Evolutionary conservation across 2,797 vertebrate species (phyloP), one percentile per base, ranked within the genome.

Genomic region (Fringilla coelebs): DNA sequence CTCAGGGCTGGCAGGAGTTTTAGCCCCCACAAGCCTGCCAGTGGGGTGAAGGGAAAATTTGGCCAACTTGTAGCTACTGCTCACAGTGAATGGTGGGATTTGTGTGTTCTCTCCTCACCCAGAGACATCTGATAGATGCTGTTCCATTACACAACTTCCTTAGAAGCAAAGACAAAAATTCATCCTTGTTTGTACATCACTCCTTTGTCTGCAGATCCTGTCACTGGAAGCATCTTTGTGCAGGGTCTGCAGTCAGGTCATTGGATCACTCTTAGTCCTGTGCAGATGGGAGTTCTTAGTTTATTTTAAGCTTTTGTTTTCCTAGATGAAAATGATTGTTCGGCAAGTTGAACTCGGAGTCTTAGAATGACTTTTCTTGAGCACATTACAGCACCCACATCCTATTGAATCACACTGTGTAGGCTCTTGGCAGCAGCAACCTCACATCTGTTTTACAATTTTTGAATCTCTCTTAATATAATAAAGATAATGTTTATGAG

Each of bases 401-500:
- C 93, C 89, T 88, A 76, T 91, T 90, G 71, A 81, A 87, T 92
- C 72, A 93, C 78, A 61, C 57, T 94, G 85, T 79, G 85, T 89
- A 94, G 89, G 89, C 89, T 96, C 82, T 92, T 90, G 87, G 89
- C 92, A 89, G 72, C 67, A 88, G 63, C 19, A 7, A 74, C 80
- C 92, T 89, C 73, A 93, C 91, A 90, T 78, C 88, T 96, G 94
- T 81, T 94, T 96, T 90, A 95, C 83, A 94, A 93, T 75, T 90
- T 95, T 76, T 91, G 73, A 92, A 79, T 95, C 93, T 93, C 86
- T 88, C 81, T 88, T 75, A 88, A 90, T 97, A 92, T 89, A 93
- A 91, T 94, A 91, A 91, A 96, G 91, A 96, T 93, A 87, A 88
- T 85, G 82, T 92, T 93, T 96, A 94, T 93, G 92, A 97, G 94